Evolutionary conservation across 1,140 invertebrate genomes (phyloP).

Genomic region (Danaus plexippus): DNA sequence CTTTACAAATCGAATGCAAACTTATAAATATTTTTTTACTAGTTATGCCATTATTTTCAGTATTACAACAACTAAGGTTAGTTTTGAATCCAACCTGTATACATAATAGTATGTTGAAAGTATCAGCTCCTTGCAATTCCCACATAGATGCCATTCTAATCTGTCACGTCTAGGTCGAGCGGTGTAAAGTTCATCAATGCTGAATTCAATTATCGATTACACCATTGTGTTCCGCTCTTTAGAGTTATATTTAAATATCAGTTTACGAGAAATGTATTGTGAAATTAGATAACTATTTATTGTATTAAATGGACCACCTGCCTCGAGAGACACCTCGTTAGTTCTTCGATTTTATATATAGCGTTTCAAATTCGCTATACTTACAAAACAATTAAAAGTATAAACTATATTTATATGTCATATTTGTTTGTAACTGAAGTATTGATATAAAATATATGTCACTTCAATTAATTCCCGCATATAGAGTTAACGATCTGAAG

Average conservation of each 20-base stretch:
- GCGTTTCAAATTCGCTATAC: too few species aligned
- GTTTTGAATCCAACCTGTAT: too few species aligned
- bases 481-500: neutral
- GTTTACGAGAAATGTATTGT: constrained; percentile 66
- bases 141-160: constrained; percentile 63
- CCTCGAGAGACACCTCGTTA: constrained; percentile 15
- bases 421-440: too few species aligned
- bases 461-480: too few species aligned
- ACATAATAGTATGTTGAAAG: neutral
- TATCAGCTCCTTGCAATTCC: constrained; percentile 43
- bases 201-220: constrained; percentile 72
- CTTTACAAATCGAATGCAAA: neutral
- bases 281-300: constrained; percentile 60
- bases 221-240: constrained; percentile 70
- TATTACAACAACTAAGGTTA: constrained; percentile 16
- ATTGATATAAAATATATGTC: too few species aligned
- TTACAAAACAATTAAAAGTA: too few species aligned
- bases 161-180: constrained; percentile 68
- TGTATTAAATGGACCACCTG: constrained; percentile 58
- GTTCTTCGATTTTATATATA: neutral
- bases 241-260: constrained; percentile 71
- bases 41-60: neutral
- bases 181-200: constrained; percentile 71
- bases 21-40: neutral
- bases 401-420: too few species aligned